A percentile compares a stretch with the other conserved stretches of the same genome.
These are phyloP conservation scores for Campaea margaritaria DNA, from an alignment of 2,888 invertebrate species.

Conservation along the genomic window DNA sequence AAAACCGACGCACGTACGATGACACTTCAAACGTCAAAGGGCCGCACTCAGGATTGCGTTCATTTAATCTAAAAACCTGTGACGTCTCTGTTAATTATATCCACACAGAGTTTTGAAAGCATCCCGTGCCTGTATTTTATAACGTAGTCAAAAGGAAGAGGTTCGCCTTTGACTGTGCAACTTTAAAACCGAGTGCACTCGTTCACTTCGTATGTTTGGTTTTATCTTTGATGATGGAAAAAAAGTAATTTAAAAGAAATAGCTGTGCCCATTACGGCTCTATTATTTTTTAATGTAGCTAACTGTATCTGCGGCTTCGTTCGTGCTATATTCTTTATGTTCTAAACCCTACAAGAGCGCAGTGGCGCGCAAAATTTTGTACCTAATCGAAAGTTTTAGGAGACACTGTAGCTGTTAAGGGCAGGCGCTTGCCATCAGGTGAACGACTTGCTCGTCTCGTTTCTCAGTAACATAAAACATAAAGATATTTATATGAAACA, in stretches of 20 bases:
- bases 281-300: too few species aligned
- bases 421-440: too few species aligned
- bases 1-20: conserved; percentile 62
- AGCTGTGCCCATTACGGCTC: neutral
- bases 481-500: too few species aligned
- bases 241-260: neutral
- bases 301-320: too few species aligned
- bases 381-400: too few species aligned
- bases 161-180: conserved; percentile 72
- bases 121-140: conserved; percentile 55
- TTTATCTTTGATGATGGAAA: conserved; percentile 12
- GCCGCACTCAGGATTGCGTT: conserved; percentile 56
- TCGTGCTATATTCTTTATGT: too few species aligned
- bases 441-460: too few species aligned
- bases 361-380: too few species aligned
- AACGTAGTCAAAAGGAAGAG: conserved; percentile 80
- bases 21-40: conserved; percentile 73
- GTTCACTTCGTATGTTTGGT: conserved; percentile 27
- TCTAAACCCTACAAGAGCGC: too few species aligned
- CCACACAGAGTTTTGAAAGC: conserved; percentile 50
- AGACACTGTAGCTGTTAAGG: too few species aligned
- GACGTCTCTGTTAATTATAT: conserved; percentile 78
- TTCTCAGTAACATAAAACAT: too few species aligned
- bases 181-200: conserved; percentile 55
- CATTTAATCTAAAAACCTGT: conserved; percentile 62